phyloP scores from a whole-genome alignment of 2,797 vertebrate species.

The Graptemys geographica region DNA sequence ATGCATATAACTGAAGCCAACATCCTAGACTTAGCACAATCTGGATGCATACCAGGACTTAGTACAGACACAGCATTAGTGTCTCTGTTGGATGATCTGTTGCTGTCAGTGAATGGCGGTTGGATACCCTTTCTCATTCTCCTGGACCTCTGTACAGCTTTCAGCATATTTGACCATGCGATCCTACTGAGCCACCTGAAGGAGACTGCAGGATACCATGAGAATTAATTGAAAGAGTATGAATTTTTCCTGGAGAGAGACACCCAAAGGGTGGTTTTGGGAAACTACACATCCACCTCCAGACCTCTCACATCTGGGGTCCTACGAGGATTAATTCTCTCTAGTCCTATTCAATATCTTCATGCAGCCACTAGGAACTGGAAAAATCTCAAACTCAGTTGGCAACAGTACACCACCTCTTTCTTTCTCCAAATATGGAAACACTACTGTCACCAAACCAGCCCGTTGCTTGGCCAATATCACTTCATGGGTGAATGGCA shows the following conservation, averaged over 20 bases:
- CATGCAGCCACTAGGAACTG: too few relatives aligned
- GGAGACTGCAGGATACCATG: not conserved
- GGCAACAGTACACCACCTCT: too few relatives aligned
- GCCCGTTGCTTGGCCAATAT: not conserved
- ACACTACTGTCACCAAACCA: not conserved
- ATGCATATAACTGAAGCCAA: not conserved
- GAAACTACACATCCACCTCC: not conserved
- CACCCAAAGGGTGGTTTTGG: not conserved
- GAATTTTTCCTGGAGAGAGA: not conserved
- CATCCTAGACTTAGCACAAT: fast-evolving
- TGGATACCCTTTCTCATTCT: not conserved
- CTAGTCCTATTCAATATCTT: too few relatives aligned
- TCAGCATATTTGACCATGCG: not conserved
- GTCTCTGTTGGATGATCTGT: not conserved
- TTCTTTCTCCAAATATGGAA: not conserved
- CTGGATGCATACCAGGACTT: not conserved
- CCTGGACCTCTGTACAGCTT: not conserved
- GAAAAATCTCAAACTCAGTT: too few relatives aligned
- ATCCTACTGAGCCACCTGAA: not conserved
- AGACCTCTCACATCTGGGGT: not conserved
- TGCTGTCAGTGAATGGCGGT: not conserved
- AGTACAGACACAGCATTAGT: not conserved
- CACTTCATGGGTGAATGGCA: not conserved
- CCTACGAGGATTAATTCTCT: too few relatives aligned
- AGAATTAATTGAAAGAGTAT: not conserved